Evolutionary conservation across 2,888 invertebrate species (phyloP), one percentile per base, ranked within the genome.

Genomic region (Hypsopygia costalis): DNA sequence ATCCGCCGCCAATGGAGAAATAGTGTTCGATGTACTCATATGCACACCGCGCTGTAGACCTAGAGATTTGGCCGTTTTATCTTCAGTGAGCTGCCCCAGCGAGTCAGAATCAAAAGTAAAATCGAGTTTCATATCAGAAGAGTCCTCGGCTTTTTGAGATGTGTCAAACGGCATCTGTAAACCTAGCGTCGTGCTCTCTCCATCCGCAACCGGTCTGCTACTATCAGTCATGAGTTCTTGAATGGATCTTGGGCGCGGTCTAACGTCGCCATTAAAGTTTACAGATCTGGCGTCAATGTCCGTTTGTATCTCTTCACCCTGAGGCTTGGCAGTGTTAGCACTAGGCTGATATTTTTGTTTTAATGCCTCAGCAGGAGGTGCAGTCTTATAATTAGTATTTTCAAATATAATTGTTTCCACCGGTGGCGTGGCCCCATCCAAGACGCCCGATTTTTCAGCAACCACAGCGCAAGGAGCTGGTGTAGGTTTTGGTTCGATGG

Each of bases 351-450:
- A 92, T 70, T 92, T 92, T 34, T 91, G 90, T 71, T 93, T 94
- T 45, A 92, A 89, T 21, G 90, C 91, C 44, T 91, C 90, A 40
- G 92, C 93, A 10, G 93, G 92, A 10, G 93, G 92, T 41, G 92
- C 93, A 50, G 93, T 92, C 71, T 96, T 96, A 71, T 94, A 96
- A 74, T 97, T 97, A 1, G 96, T 97, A 71, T 97, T 97, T 69
- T 97, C 97, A 69, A 97, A 97, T 51, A 97, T 96, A 38, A 97
- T 94, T 0, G 96, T 96, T 68, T 95, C 94, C 11, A 96, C 95
- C 1, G 95, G 95, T 0, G 95, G 93, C 3, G 94, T 94, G 2
- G 93, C 90, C 16, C 94, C 93, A 64, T 96, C 94, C 21, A 94
- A 76, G 1, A 93, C 91, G 20, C 91, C 90, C 39, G 81, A 55